Evolutionary conservation across 1,140 invertebrate species (phyloP).

Genomic region (Harpegnathos saltator): DNA sequence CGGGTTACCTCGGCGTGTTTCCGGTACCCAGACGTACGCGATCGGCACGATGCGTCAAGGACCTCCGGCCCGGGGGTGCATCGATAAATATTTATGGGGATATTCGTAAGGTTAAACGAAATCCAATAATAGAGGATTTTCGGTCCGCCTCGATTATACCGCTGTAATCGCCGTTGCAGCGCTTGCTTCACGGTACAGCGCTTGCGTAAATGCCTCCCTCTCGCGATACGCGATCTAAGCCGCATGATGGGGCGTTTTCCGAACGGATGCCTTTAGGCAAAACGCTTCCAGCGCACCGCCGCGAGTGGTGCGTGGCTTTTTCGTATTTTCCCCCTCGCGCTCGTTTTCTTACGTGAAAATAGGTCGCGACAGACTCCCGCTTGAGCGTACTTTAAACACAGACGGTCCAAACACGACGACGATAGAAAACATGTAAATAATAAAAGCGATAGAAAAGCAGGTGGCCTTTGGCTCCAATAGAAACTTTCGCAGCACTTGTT

Average conservation of each 20-base stretch:
- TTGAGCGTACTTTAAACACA: background rate
- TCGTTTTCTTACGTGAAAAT: background rate
- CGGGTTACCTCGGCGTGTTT: background rate
- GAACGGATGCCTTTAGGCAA: background rate
- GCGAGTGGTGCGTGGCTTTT: constrained; percentile 11
- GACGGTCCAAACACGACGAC: too few relatives aligned
- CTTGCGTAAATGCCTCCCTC: constrained; percentile 6
- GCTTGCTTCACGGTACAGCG: constrained; percentile 10
- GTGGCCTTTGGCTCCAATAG: background rate
- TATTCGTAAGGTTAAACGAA: constrained; percentile 69
- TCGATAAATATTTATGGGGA: constrained; percentile 71
- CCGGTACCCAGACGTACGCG: background rate
- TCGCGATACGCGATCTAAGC: constrained; percentile 14
- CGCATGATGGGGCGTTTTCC: constrained; percentile 27
- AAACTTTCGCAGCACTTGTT: too few relatives aligned
- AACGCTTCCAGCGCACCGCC: background rate
- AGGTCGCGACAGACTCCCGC: background rate
- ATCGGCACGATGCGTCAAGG: background rate
- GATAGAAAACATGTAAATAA: background rate
- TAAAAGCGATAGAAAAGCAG: background rate
- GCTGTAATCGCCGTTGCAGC: constrained; percentile 45
- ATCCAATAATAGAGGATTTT: constrained; percentile 67
- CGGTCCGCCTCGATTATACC: constrained; percentile 31
- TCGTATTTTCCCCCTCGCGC: background rate
- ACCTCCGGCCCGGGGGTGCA: constrained; percentile 32